Percentiles rank a stretch among this genome's conserved stretches.
These are phyloP conservation scores for Malurus cyaneus DNA, from an alignment of 2,113 vertebrate species.

Conservation along the genomic window DNA sequence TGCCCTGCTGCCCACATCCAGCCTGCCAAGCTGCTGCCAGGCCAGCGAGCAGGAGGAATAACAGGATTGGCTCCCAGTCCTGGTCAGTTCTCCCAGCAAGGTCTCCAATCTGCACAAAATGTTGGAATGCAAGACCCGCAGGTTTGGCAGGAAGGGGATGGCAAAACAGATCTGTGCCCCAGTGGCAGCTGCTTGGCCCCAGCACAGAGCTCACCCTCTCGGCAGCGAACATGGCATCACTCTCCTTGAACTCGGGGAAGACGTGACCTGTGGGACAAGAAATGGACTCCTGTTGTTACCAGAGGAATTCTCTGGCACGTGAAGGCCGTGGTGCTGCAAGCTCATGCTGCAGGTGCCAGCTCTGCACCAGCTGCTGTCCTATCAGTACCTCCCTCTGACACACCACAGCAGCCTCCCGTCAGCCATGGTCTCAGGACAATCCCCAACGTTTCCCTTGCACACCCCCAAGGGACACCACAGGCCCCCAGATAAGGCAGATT, in stretches of 20 bases:
- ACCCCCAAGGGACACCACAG: neutral
- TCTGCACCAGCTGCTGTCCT: neutral
- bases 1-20: rapidly evolving
- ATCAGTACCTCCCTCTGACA: neutral
- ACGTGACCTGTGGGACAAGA: constrained; percentile 80
- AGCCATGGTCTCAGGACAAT: neutral
- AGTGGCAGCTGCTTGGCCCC: neutral
- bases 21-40: neutral
- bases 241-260: constrained; percentile 98
- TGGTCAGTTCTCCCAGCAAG: neutral
- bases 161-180: neutral
- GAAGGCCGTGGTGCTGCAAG: neutral
- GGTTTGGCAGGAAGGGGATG: neutral
- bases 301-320: neutral
- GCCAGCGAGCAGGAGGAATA: neutral
- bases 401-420: neutral
- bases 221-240: constrained; percentile 96
- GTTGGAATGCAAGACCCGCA: neutral
- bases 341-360: neutral
- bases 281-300: rapidly evolving
- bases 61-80: neutral
- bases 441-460: neutral
- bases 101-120: rapidly evolving
- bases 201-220: constrained; percentile 83
- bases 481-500: neutral